Percentiles rank a stretch among this genome's conserved stretches.
phyloP scores from a whole-genome alignment of 2,888 invertebrate genomes.

The Schrankia costaestrigalis region DNA sequence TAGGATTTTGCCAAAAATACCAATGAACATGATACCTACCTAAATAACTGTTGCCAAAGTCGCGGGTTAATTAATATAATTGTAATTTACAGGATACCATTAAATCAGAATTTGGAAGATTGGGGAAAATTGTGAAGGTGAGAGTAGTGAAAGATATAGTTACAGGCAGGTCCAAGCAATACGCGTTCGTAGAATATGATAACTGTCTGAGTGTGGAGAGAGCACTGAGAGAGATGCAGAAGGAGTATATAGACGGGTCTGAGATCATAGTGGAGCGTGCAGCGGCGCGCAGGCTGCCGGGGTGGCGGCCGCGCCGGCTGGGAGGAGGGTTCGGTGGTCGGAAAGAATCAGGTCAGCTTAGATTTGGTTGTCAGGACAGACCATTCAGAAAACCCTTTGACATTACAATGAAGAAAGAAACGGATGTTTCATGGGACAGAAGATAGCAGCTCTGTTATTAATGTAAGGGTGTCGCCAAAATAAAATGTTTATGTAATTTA shows the following conservation, averaged over 20 bases:
- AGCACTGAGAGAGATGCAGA: conserved; percentile 82
- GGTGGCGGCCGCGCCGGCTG: conserved; percentile 91
- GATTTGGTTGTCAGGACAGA: conserved; percentile 91
- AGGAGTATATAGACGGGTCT: conserved; percentile 83
- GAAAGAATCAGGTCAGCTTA: conserved; percentile 91
- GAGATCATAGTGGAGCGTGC: conserved; percentile 87
- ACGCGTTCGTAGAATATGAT: conserved; percentile 92
- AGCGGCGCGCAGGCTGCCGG: conserved; percentile 84
- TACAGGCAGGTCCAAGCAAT: conserved; percentile 90
- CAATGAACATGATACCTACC: no score
- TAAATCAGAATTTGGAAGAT: conserved; percentile 79
- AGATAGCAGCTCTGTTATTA: neutral
- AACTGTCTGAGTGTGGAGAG: conserved; percentile 80
- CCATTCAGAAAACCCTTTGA: conserved; percentile 85
- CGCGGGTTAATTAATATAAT: neutral
- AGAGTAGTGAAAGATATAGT: conserved; percentile 88
- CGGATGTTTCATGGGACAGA: conserved; percentile 8
- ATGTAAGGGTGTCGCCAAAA: no score
- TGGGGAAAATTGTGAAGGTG: conserved; percentile 83
- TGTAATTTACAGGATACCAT: conserved; percentile 72
- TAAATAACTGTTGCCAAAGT: no score
- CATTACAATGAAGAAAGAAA: conserved; percentile 21
- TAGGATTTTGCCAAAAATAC: no score
- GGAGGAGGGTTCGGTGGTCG: conserved; percentile 94
- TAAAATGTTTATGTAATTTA: no score